Evolutionary conservation across 1,140 invertebrate genomes (phyloP).

Genomic region (Drosophila trapezifrons): DNA sequence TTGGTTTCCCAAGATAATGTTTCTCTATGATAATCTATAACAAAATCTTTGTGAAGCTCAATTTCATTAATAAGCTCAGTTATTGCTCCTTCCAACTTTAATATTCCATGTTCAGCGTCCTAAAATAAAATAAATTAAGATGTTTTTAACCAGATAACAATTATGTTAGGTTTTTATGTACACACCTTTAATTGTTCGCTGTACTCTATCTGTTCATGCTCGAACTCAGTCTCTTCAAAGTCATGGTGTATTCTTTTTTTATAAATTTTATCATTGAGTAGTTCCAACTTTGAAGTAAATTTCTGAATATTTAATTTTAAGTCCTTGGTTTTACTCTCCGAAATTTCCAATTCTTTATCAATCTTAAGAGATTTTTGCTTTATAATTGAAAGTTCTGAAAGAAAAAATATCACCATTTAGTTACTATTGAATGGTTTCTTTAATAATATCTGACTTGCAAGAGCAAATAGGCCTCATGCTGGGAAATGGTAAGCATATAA

Average conservation of each 20-base stretch:
- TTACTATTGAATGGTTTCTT: no score
- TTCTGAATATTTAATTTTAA: slow-evolving; percentile 86
- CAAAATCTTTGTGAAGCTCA: slow-evolving; percentile 86
- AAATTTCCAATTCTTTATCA: slow-evolving; percentile 87
- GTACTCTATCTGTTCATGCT: slow-evolving; percentile 86
- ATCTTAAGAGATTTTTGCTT: slow-evolving; percentile 90
- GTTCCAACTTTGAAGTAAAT: slow-evolving; percentile 86
- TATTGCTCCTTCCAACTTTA: slow-evolving; percentile 88
- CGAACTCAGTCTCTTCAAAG: slow-evolving; percentile 87
- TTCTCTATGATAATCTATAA: slow-evolving; percentile 88
- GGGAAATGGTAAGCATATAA: no score
- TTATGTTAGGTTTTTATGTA: slow-evolving; percentile 37
- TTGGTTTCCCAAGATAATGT: slow-evolving; percentile 92
- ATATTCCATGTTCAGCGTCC: slow-evolving; percentile 88
- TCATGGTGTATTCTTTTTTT: slow-evolving; percentile 86
- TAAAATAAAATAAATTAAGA: slow-evolving; percentile 47
- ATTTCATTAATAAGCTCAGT: slow-evolving; percentile 88
- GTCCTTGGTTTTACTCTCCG: slow-evolving; percentile 86
- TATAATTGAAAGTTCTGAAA: slow-evolving; percentile 89
- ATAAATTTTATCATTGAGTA: slow-evolving; percentile 86
- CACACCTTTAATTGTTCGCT: slow-evolving; percentile 85
- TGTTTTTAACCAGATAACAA: slow-evolving; percentile 8
- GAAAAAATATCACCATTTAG: not conserved
- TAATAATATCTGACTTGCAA: no score
- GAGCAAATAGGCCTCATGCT: no score